Percentiles rank a stretch among this genome's conserved stretches.
Evolutionary conservation across 2,797 vertebrate species (phyloP).

Genomic region (Coccyzus lansbergi): DNA sequence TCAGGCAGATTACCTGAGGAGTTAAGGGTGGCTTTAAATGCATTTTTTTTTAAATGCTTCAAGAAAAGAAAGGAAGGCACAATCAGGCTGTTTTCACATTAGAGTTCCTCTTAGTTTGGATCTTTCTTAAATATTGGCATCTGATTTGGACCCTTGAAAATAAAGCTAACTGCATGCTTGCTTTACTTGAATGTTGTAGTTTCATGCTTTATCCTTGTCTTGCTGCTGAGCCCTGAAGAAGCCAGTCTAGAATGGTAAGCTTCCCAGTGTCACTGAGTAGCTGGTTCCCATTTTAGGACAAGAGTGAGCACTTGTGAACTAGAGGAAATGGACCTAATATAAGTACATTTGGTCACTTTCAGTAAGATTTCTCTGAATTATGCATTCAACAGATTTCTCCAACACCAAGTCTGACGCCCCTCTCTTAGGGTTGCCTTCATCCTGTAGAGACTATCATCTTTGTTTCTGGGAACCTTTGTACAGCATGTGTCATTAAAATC

Average conservation of each 20-base stretch:
- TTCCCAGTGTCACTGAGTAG: background rate
- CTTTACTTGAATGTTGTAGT: background rate
- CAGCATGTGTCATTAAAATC: background rate
- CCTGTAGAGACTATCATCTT: background rate
- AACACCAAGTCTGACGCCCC: background rate
- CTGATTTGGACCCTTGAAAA: background rate
- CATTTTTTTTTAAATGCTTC: background rate
- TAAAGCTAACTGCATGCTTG: background rate
- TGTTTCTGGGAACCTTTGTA: background rate
- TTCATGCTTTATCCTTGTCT: background rate
- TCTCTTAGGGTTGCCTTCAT: background rate
- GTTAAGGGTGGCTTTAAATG: background rate
- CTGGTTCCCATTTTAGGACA: fast-evolving
- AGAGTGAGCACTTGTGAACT: fast-evolving
- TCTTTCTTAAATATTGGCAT: background rate
- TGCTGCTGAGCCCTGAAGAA: background rate
- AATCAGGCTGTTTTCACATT: background rate
- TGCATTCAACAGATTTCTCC: background rate
- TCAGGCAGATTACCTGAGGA: background rate
- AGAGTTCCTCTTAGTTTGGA: background rate
- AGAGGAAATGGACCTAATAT: background rate
- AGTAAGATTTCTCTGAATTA: background rate
- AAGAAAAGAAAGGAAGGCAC: background rate
- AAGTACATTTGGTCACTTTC: background rate
- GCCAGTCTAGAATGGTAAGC: background rate